phyloP scores from a whole-genome alignment of 2,797 vertebrate genomes.

The Sebastes diploproa region DNA sequence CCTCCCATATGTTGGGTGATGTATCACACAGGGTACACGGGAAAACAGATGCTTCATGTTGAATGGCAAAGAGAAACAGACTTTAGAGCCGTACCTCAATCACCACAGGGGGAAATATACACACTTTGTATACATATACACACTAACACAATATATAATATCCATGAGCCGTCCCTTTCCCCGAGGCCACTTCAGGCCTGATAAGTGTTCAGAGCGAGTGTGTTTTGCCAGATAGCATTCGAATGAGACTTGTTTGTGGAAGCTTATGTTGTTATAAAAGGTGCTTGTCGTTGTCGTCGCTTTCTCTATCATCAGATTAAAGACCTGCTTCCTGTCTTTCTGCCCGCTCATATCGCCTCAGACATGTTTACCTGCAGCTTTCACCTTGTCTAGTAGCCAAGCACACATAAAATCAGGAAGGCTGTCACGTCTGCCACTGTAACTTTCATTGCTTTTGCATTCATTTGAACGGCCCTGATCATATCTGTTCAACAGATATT shows the following conservation, averaged over 20 bases:
- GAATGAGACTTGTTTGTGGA: not conserved
- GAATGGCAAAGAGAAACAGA: not conserved
- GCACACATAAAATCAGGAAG: not conserved
- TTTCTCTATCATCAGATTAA: slow-evolving; percentile 7
- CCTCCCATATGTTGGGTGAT: slow-evolving; percentile 11
- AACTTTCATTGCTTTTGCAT: not conserved
- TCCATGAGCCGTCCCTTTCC: not conserved
- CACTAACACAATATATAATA: not conserved
- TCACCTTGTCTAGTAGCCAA: not conserved
- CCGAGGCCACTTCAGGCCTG: not conserved
- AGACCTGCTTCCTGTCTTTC: not conserved
- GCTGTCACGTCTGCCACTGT: not conserved
- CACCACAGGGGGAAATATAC: not conserved
- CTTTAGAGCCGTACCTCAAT: slow-evolving; percentile 1
- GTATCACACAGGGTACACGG: not conserved
- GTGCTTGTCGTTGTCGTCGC: not conserved
- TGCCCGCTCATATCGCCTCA: not conserved
- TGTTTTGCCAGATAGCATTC: not conserved
- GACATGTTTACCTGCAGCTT: slow-evolving; percentile 3
- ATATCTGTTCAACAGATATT: not conserved
- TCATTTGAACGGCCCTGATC: not conserved
- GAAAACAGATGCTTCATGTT: slow-evolving; percentile 11
- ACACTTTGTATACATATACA: not conserved
- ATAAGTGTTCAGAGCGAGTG: slow-evolving; percentile 4
- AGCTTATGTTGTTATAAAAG: not conserved